Evolutionary conservation across 2,888 invertebrate genomes (phyloP).

Genomic region (Lasioglossum leucozonium): DNA sequence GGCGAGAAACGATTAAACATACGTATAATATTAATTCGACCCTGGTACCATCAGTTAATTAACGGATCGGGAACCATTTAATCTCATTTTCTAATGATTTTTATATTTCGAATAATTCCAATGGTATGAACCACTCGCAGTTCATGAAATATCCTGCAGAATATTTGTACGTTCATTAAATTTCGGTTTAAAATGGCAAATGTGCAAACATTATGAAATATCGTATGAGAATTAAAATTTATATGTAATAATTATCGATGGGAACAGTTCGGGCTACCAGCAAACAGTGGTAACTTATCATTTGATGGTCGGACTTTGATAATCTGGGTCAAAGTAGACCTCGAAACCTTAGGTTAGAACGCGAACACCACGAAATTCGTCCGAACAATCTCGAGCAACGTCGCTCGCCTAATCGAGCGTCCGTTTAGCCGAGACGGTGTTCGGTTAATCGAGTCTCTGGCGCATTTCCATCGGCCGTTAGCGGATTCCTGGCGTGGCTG

Average conservation of each 20-base stretch:
- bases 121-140: background rate
- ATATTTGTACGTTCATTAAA: background rate
- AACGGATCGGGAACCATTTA: background rate
- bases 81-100: background rate
- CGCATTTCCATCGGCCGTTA: background rate
- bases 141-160: background rate
- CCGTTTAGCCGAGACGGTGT: background rate
- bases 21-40: background rate
- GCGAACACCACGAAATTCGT: background rate
- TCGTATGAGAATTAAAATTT: background rate
- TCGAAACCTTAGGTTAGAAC: background rate
- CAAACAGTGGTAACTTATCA: background rate
- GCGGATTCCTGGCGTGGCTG: background rate
- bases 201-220: background rate
- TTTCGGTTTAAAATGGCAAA: background rate
- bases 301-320: too few species aligned
- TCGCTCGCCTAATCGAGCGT: background rate
- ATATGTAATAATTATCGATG: background rate
- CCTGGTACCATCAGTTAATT: background rate
- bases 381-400: background rate
- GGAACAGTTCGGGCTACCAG: background rate
- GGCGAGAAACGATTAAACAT: too few species aligned
- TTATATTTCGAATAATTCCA: background rate
- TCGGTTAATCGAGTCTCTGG: background rate
- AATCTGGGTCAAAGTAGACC: background rate